Conservation (phyloP, 92 coral and sea anemone genomes). For the Phymanthus crucifer region DNA sequence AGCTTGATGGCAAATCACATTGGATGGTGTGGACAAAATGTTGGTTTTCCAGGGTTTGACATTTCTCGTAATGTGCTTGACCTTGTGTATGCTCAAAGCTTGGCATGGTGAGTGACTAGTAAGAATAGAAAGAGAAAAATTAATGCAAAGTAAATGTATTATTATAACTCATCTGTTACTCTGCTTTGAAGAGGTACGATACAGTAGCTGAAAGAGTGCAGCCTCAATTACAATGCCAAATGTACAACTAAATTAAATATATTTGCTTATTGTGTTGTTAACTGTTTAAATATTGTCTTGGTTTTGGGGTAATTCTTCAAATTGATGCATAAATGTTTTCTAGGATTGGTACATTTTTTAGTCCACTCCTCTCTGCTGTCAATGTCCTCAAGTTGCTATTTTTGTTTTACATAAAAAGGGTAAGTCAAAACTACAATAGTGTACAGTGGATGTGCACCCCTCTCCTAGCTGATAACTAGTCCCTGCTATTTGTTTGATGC, state of each 20-base stretch:
- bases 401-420: slow-evolving; percentile 92
- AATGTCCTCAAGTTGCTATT: slow-evolving; percentile 74
- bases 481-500: neutral
- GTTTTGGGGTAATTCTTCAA: neutral
- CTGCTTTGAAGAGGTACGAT: no score
- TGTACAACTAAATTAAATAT: no score
- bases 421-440: slow-evolving; percentile 26
- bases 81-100: slow-evolving; percentile 80
- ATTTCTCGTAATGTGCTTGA: slow-evolving; percentile 98
- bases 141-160: neutral
- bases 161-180: no score
- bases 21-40: slow-evolving; percentile 67
- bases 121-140: neutral
- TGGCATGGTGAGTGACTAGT: slow-evolving; percentile 78
- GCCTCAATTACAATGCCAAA: no score
- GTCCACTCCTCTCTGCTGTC: slow-evolving; percentile 85
- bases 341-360: slow-evolving; percentile 96
- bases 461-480: no score
- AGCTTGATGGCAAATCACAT: slow-evolving; percentile 66
- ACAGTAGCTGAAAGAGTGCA: no score
- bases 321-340: neutral
- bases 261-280: no score
- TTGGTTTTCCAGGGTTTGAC: slow-evolving; percentile 94
- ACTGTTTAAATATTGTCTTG: no score
- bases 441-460: no score